Evolutionary conservation across 2,888 invertebrate genomes (phyloP).

Genomic region (Lampropteryx suffumata): DNA sequence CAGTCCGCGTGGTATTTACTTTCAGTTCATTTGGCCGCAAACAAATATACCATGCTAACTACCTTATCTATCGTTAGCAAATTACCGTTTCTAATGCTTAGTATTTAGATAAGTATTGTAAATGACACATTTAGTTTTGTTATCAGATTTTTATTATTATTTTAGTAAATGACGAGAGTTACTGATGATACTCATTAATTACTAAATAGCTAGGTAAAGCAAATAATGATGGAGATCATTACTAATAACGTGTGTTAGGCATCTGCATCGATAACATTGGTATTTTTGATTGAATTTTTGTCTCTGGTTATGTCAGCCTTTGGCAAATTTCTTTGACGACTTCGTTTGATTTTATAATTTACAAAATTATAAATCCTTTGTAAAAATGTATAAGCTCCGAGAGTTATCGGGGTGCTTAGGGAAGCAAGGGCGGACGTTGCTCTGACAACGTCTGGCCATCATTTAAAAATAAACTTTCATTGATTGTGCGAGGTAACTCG

Average conservation of each 20-base stretch:
- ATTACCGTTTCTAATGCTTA: conserved; percentile 12
- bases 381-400: conserved; percentile 1
- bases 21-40: conserved; percentile 17
- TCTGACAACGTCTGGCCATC: conserved; percentile 43
- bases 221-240: too few relatives aligned
- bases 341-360: too few relatives aligned
- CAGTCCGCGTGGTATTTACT: conserved; percentile 44
- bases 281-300: too few relatives aligned
- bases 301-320: too few relatives aligned
- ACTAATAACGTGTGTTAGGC: too few relatives aligned
- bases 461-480: conserved; percentile 47
- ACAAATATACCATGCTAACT: conserved; percentile 10
- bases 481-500: conserved; percentile 38
- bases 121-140: conserved; percentile 14
- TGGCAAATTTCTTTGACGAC: too few relatives aligned
- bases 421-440: conserved; percentile 72
- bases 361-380: too few relatives aligned
- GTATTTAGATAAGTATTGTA: conserved; percentile 1
- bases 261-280: too few relatives aligned
- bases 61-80: conserved; percentile 11
- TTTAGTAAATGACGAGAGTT: conserved; percentile 26
- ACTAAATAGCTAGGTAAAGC: too few relatives aligned
- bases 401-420: conserved; percentile 50
- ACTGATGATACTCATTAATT: too few relatives aligned
- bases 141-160: conserved; percentile 23